Evolutionary conservation across 2,888 invertebrate genomes (phyloP), one percentile per base, ranked within the genome.

Genomic region (Tetropium fuscum): DNA sequence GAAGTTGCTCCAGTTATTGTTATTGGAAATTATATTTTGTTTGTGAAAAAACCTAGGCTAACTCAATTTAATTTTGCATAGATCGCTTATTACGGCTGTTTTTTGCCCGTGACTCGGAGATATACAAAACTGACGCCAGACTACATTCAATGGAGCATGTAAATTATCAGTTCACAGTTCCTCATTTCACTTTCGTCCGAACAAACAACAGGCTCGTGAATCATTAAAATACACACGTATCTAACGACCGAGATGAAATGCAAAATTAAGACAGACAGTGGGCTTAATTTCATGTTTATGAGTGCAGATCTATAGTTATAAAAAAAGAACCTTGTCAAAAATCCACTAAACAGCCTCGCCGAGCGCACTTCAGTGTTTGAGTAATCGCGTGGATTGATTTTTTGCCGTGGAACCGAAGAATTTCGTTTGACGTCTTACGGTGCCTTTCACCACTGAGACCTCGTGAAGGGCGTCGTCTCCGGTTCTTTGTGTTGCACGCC

Each of bases 241-340:
- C 18, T 41, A 19, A 13, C 13, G 2, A 19, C 11, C 22, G 3
- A 22, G 22, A 43, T 13, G 22, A 4, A 20, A 22, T 6, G 13
- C 8, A 43, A 7, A 13, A 18, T 19, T 11, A 22, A 43, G 2
- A 6, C 16, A 6, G n/a, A 18, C 18, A n/a, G 44, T 44, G 27
- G 15, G 44, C 27, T 27, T 43, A 5, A 41, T 19, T 30, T 13
- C 4, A 4, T 44, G 5, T 8, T 8, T n/a, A 4, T 27, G 7
- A 8, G 15, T 30, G 15, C 27, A 44, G 44, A 16, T 44, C 10
- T 18, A n/a, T n/a, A 13, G 27, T 44, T 27, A 30, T n/a, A 13
- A 47, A 47, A 45, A 34, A 47, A 47, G 32, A 19, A 47, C 47
- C 47, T 47, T 47, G 47, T 47, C 47, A 47, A 47, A 47, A 47